A percentile compares a stretch with the other conserved stretches of the same genome.
Evolutionary conservation across 1,140 invertebrate species (phyloP).

Genomic region (Cephus cinctus): DNA sequence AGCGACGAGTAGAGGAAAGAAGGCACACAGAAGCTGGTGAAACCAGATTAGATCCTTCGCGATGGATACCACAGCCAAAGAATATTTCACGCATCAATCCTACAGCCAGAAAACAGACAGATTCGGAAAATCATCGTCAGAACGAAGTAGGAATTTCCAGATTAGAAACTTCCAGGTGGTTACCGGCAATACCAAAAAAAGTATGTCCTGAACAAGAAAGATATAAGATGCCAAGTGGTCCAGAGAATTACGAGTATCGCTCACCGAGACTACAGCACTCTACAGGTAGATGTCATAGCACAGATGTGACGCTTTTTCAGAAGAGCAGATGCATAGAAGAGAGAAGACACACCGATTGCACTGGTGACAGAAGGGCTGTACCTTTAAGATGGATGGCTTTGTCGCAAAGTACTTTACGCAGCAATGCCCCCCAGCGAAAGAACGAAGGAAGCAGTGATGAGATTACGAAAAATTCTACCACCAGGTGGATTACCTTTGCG

Average conservation of each 20-base stretch:
- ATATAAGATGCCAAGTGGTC: not conserved
- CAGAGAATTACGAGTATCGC: not conserved
- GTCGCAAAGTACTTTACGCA: constrained; percentile 10
- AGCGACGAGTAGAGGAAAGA: constrained; percentile 38
- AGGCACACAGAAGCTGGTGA: constrained; percentile 36
- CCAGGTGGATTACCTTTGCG: constrained; percentile 33
- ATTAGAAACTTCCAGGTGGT: not conserved
- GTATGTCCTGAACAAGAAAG: constrained; percentile 10
- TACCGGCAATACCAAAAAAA: not conserved
- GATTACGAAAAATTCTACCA: constrained; percentile 16
- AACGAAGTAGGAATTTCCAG: not conserved
- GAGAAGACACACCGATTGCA: constrained; percentile 28
- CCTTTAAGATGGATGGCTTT: constrained; percentile 29
- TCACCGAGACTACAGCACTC: constrained; percentile 8
- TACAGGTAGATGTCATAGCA: constrained; percentile 23
- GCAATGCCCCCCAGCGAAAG: not conserved
- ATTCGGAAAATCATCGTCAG: not conserved
- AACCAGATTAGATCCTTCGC: constrained; percentile 17
- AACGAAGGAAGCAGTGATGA: constrained; percentile 19
- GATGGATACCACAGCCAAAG: constrained; percentile 31
- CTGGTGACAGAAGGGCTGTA: constrained; percentile 13
- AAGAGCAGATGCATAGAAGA: constrained; percentile 19
- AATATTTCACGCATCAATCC: constrained; percentile 9
- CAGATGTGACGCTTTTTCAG: constrained; percentile 19
- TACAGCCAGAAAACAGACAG: constrained; percentile 14